Conservation (phyloP, 2,797 vertebrate genomes). For the Aphelocoma californica region DNA sequence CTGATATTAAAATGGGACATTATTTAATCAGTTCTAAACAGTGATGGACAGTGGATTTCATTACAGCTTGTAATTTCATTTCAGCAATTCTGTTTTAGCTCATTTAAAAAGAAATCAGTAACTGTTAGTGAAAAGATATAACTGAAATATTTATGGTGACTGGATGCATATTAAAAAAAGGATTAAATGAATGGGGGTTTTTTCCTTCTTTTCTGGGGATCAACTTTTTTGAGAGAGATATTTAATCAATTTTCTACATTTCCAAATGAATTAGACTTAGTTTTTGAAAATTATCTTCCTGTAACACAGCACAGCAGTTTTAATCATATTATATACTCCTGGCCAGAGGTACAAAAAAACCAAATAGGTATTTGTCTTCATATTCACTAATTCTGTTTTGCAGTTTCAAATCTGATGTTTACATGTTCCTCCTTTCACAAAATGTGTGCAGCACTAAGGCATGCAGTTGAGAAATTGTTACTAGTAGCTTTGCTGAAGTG, state of each 20-base stretch:
- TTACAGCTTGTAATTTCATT: constrained; percentile 24
- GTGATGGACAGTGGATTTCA: constrained; percentile 22
- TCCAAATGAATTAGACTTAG: background rate
- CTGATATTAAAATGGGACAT: constrained; percentile 13
- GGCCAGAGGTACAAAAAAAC: background rate
- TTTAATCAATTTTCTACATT: background rate
- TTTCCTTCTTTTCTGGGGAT: background rate
- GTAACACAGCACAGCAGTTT: background rate
- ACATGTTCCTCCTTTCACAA: background rate
- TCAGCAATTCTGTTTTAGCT: background rate
- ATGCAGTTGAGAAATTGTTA: background rate
- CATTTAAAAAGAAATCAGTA: constrained; percentile 18
- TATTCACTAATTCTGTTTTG: background rate
- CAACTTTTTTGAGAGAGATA: background rate
- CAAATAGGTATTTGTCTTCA: background rate
- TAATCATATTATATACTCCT: background rate
- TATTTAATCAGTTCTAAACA: constrained; percentile 36
- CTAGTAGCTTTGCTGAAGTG: background rate
- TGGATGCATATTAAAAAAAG: background rate
- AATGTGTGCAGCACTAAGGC: background rate
- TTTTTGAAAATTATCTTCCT: background rate
- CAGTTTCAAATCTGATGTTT: background rate
- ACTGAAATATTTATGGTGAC: constrained; percentile 1
- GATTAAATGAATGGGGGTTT: rapidly evolving
- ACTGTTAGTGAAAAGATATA: background rate